A percentile compares a stretch with the other conserved stretches of the same genome.
Evolutionary conservation across 1,140 invertebrate species (phyloP).

Genomic region (Oryzaephilus surinamensis): DNA sequence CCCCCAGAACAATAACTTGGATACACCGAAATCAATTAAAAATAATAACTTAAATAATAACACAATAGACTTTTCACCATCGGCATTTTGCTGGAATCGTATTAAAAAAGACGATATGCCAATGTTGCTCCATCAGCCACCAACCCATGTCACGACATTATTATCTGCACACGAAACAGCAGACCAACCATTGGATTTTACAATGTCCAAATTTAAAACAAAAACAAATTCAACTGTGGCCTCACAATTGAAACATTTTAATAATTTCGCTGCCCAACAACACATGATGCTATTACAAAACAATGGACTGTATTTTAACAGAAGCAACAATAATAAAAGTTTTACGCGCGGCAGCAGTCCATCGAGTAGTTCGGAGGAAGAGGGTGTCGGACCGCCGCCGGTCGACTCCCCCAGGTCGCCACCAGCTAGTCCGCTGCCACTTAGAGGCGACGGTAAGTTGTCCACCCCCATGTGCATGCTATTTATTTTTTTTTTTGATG

Average conservation of each 20-base stretch:
- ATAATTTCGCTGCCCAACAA: conserved; percentile 27
- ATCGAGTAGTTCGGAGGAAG: conserved; percentile 33
- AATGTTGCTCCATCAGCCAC: conserved; percentile 35
- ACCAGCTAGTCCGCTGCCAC: conserved; percentile 25
- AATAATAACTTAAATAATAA: conserved; percentile 36
- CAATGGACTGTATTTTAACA: conserved; percentile 32
- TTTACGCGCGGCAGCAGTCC: conserved; percentile 31
- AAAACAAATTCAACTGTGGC: conserved; percentile 26
- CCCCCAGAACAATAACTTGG: conserved; percentile 26
- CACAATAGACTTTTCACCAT: conserved; percentile 29
- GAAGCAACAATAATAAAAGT: conserved; percentile 32
- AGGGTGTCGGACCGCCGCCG: conserved; percentile 30
- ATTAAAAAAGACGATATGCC: conserved; percentile 32
- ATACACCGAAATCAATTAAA: conserved; percentile 20
- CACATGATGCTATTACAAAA: conserved; percentile 34
- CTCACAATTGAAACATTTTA: conserved; percentile 29
- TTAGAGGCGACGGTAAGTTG: conserved; percentile 30
- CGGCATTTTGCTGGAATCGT: conserved; percentile 23
- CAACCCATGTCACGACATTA: conserved; percentile 30
- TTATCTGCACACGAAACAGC: conserved; percentile 22
- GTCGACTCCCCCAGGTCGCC: conserved; percentile 28
- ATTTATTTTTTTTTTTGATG: too few relatives aligned
- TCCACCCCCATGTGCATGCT: conserved; percentile 5
- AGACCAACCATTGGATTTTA: conserved; percentile 39
- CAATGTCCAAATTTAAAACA: conserved; percentile 39